A percentile compares a stretch with the other conserved stretches of the same genome.
Evolutionary conservation across 2,113 vertebrate species (phyloP).

Genomic region (Eublepharis macularius): DNA sequence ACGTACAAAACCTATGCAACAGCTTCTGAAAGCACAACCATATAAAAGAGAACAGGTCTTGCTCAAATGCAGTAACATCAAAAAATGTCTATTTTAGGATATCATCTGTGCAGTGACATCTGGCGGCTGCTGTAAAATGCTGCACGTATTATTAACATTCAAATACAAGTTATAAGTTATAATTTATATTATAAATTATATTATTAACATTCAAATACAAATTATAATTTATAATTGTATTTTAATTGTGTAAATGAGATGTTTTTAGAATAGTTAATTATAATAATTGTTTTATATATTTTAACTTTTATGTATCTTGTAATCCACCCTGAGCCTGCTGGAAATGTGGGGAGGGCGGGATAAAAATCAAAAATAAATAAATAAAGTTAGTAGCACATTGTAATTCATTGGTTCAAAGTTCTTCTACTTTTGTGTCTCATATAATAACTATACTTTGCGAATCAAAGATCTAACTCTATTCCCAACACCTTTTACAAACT

Average conservation of each 20-base stretch:
- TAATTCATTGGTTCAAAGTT: not conserved
- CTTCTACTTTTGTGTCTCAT: not conserved
- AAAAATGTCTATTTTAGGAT: not conserved
- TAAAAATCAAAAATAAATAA: no score
- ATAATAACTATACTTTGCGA: not conserved
- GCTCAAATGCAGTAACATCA: not conserved
- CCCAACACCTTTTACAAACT: not conserved
- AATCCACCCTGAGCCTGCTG: no score
- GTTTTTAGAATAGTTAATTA: no score
- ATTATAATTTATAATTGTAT: no score
- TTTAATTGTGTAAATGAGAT: no score
- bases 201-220: not conserved
- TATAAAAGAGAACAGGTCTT: not conserved
- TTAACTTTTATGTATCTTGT: no score
- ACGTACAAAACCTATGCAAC: not conserved
- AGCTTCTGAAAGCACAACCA: not conserved
- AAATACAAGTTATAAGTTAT: not conserved
- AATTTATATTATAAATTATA: no score
- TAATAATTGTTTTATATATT: no score
- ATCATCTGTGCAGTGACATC: conserved; percentile 11
- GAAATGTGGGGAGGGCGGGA: no score
- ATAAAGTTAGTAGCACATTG: no score
- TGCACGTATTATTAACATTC: not conserved
- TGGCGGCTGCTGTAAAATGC: not conserved
- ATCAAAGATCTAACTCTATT: not conserved